phyloP scores from a whole-genome alignment of 2,113 vertebrate species.

The Forbesichthys agassizii region DNA sequence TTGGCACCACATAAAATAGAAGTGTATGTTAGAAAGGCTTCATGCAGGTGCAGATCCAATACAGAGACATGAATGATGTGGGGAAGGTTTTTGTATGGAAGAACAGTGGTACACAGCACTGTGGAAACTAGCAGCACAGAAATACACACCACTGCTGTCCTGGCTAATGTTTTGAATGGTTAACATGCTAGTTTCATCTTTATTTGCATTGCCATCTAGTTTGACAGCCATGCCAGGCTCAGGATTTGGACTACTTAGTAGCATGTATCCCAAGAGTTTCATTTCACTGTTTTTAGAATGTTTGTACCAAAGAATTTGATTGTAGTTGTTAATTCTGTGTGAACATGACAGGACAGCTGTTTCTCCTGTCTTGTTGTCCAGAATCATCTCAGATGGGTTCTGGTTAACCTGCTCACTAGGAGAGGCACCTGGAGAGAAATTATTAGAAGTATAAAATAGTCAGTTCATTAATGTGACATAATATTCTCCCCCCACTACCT shows the following conservation, averaged over 20 bases:
- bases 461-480: neutral
- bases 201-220: slow-evolving; percentile 9
- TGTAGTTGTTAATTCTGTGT: slow-evolving; percentile 17
- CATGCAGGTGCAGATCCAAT: neutral
- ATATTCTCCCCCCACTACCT: neutral
- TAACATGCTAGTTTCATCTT: slow-evolving; percentile 24
- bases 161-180: neutral
- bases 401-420: slow-evolving; percentile 30
- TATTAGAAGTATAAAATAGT: neutral
- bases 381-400: slow-evolving; percentile 16
- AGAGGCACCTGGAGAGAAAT: slow-evolving; percentile 25
- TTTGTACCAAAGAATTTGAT: slow-evolving; percentile 56
- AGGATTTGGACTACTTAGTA: rapidly evolving
- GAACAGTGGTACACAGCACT: slow-evolving; percentile 4
- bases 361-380: neutral
- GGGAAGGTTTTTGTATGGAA: slow-evolving; percentile 35
- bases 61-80: neutral
- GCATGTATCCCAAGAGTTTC: slow-evolving; percentile 45
- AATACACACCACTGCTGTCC: slow-evolving; percentile 45
- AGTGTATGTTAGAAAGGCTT: neutral
- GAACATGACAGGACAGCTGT: slow-evolving; percentile 34
- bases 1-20: neutral
- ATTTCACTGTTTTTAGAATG: slow-evolving; percentile 10
- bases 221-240: slow-evolving; percentile 7
- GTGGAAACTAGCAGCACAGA: slow-evolving; percentile 50